These are phyloP conservation scores for Meghimatium bilineatum DNA, from an alignment of 2,888 invertebrate genomes.

Conservation along the genomic window DNA sequence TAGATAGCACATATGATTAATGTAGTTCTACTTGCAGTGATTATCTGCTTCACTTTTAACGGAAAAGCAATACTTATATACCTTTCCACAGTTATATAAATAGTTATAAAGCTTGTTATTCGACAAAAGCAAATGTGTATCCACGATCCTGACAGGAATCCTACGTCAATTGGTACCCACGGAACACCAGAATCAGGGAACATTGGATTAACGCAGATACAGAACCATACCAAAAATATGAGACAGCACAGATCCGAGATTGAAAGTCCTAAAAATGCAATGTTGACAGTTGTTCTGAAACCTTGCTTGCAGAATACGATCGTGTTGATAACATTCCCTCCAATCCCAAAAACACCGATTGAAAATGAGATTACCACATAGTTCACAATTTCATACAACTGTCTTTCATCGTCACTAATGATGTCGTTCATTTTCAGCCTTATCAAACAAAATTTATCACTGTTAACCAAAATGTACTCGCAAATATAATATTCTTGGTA, in stretches of 20 bases:
- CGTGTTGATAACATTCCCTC: conserved; percentile 1
- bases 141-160: not conserved
- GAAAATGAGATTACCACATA: not conserved
- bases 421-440: not conserved
- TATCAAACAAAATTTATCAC: too few species aligned
- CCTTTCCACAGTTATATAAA: conserved; percentile 17
- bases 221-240: not conserved
- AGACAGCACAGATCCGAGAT: conserved; percentile 10
- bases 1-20: not conserved
- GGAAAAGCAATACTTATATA: conserved; percentile 4
- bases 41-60: conserved; percentile 11
- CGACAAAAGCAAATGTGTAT: not conserved
- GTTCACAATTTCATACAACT: not conserved
- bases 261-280: conserved; percentile 7
- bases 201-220: not conserved
- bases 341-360: not conserved
- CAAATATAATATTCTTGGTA: too few species aligned
- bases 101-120: conserved; percentile 13
- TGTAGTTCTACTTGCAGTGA: not conserved
- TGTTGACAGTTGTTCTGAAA: not conserved
- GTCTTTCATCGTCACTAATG: not conserved
- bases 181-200: not conserved
- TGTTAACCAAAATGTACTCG: too few species aligned
- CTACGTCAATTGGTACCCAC: not conserved
- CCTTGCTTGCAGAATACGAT: conserved; percentile 16